Evolutionary conservation across 2,888 invertebrate genomes (phyloP).

Genomic region (Nesidiocoris tenuis): DNA sequence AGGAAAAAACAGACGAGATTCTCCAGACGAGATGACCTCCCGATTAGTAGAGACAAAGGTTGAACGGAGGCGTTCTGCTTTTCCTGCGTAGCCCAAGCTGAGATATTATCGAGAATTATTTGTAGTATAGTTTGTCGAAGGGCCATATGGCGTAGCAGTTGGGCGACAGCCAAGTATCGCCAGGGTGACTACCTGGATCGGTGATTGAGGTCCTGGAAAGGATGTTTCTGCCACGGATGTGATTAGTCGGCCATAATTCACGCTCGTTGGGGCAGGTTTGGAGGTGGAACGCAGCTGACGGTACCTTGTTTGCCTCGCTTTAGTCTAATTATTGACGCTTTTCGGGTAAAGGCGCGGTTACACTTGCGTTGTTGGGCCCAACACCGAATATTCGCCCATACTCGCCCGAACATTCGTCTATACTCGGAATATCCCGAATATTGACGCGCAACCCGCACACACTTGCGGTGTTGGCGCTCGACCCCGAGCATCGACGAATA

Average conservation of each 20-base stretch:
- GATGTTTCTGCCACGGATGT: background rate
- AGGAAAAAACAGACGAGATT: background rate
- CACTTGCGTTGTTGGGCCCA: no score
- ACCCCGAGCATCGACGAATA: no score
- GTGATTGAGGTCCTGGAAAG: background rate
- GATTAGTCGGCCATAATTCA: background rate
- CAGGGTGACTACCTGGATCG: constrained; percentile 13
- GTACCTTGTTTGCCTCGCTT: background rate
- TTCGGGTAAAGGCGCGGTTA: no score
- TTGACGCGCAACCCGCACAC: no score
- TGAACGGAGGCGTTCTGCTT: background rate
- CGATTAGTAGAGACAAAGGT: constrained; percentile 16
- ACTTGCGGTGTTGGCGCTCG: no score
- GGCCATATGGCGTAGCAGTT: constrained; percentile 13
- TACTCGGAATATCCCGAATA: no score
- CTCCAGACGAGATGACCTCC: constrained; percentile 3
- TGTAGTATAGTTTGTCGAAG: background rate
- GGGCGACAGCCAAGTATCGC: constrained; percentile 6
- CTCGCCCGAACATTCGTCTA: no score
- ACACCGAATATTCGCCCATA: no score
- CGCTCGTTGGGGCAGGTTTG: background rate
- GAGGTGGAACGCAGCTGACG: background rate
- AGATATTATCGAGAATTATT: background rate
- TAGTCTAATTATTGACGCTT: background rate
- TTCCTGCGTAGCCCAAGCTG: background rate